A percentile compares a stretch with the other conserved stretches of the same genome.
Evolutionary conservation across 2,797 vertebrate species (phyloP).

Genomic region (Pachyuromys duprasi): DNA sequence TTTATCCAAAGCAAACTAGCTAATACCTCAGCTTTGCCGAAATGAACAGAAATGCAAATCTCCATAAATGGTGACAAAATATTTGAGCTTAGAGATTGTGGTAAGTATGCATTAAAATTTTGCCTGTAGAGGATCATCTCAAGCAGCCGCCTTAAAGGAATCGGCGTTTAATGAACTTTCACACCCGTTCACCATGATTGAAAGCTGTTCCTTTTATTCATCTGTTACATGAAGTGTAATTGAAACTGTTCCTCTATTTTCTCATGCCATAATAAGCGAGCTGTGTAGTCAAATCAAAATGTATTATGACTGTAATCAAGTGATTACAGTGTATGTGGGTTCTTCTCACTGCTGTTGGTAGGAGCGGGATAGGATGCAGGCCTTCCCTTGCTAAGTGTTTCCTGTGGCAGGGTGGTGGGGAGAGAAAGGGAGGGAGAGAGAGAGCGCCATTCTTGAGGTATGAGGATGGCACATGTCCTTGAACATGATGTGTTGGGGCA

Average conservation of each 20-base stretch:
- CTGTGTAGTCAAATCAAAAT: background rate
- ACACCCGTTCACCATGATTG: rapidly evolving
- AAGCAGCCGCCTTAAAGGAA: background rate
- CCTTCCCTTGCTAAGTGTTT: background rate
- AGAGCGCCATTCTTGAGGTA: background rate
- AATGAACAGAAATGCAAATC: background rate
- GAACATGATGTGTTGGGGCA: background rate
- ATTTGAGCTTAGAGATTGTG: background rate
- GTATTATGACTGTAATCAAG: background rate
- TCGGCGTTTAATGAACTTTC: background rate
- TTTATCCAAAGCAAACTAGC: background rate
- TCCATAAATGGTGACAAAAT: background rate
- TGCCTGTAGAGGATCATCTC: background rate
- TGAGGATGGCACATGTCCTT: rapidly evolving
- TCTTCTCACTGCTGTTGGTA: background rate
- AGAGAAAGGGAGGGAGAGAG: background rate
- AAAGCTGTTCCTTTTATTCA: background rate
- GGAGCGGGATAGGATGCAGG: background rate
- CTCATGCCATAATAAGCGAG: background rate
- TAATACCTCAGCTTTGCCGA: background rate
- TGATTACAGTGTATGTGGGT: rapidly evolving
- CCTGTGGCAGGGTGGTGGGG: background rate
- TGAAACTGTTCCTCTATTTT: background rate
- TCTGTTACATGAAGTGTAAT: background rate
- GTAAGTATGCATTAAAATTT: background rate